These are phyloP conservation scores for Ischnura elegans DNA, from an alignment of 2,888 invertebrate genomes.

Conservation along the genomic window DNA sequence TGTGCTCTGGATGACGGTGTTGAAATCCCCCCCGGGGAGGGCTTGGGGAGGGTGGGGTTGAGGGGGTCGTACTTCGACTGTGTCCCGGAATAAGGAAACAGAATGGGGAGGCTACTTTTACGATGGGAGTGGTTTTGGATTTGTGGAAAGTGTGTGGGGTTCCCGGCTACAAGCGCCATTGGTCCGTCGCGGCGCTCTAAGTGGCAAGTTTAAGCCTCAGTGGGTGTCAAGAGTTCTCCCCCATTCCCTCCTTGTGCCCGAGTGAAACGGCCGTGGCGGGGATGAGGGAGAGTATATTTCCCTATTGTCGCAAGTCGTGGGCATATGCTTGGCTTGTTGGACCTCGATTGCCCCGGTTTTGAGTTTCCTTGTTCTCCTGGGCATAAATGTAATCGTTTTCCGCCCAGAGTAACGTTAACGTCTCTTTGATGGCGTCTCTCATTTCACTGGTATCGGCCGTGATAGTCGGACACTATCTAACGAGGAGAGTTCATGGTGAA, in stretches of 20 bases:
- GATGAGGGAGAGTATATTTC: background rate
- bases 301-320: background rate
- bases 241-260: too few species aligned
- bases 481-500: background rate
- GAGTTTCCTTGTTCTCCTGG: background rate
- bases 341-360: background rate
- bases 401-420: background rate
- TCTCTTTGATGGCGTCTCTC: background rate
- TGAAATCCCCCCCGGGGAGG: too few species aligned
- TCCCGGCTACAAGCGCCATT: background rate
- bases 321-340: conserved; percentile 30
- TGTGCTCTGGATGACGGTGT: conserved; percentile 20
- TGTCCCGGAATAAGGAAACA: conserved; percentile 56
- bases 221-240: background rate
- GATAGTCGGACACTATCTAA: background rate
- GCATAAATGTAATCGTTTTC: background rate
- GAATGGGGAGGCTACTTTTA: conserved; percentile 28
- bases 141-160: background rate
- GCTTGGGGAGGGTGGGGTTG: background rate
- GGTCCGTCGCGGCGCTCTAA: background rate
- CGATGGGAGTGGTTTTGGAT: conserved; percentile 30
- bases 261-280: background rate
- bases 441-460: background rate
- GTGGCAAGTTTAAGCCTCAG: background rate
- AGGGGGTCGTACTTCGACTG: conserved; percentile 23